These are phyloP conservation scores for Coremacera marginata DNA, from an alignment of 2,888 invertebrate species.

Conservation along the genomic window DNA sequence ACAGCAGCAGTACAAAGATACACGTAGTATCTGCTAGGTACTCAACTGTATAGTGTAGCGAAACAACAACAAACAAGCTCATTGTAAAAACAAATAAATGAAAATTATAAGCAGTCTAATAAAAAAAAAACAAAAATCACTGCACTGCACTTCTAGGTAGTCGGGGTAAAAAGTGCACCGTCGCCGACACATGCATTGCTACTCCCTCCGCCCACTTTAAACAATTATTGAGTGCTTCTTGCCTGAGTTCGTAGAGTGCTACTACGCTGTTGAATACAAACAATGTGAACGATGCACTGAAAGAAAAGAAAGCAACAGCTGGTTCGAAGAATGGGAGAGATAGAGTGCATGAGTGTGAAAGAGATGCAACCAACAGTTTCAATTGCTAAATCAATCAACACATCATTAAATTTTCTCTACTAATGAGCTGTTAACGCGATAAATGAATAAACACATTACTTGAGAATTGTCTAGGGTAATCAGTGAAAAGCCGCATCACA, in stretches of 20 bases:
- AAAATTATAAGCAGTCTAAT: neutral
- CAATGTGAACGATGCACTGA: neutral
- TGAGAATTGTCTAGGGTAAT: too few species aligned
- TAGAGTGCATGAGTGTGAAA: neutral
- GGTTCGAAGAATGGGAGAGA: neutral
- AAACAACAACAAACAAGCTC: constrained; percentile 1
- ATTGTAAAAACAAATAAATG: constrained; percentile 17
- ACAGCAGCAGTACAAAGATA: neutral
- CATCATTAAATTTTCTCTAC: neutral
- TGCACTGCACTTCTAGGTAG: neutral
- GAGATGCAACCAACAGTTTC: neutral
- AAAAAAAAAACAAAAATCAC: constrained; percentile 8
- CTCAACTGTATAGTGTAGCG: neutral
- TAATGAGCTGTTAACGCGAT: neutral
- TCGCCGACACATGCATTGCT: neutral
- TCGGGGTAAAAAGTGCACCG: neutral
- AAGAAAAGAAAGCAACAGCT: neutral
- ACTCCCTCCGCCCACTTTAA: neutral
- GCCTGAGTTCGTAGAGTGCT: too few species aligned
- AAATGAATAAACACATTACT: neutral
- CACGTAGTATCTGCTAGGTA: neutral
- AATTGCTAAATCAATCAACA: neutral
- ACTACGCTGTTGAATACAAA: too few species aligned
- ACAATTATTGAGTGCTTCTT: neutral
- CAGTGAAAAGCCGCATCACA: too few species aligned